Evolutionary conservation across 1,140 invertebrate genomes (phyloP), one percentile per base, ranked within the genome.

Genomic region (Thereuonema tuberculata): DNA sequence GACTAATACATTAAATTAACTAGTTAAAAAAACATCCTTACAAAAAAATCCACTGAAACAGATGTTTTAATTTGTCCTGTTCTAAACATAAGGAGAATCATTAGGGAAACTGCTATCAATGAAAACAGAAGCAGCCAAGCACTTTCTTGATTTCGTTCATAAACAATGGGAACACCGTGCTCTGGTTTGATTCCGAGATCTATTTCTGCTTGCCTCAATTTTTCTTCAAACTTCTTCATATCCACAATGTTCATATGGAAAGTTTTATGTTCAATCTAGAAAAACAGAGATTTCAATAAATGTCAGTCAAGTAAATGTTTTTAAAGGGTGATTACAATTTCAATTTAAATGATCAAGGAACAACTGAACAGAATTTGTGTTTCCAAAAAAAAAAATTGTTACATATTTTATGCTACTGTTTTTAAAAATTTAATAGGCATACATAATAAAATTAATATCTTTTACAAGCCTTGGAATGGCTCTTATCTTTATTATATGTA

Each of bases 241-340:
- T 91, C 84, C 1, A 83, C 83, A 15, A 93, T 82, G 68, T 86
- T 85, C 86, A 94, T 89, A 64, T 87, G 83, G 71, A 82, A 91
- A 9, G 74, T 78, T 60, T 77, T 78, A 65, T 82, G 78, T 28
- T 81, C 80, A 23, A 77, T 68, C 81, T 84, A 37, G n/a, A n/a
- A n/a, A n/a, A n/a, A n/a, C n/a, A n/a, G n/a, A n/a, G n/a, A n/a
- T n/a, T n/a, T n/a, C n/a, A n/a, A n/a, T n/a, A n/a, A n/a, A n/a
- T n/a, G n/a, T n/a, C n/a, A n/a, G n/a, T n/a, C n/a, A n/a, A n/a
- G n/a, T n/a, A n/a, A n/a, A n/a, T n/a, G n/a, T n/a, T n/a, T n/a
- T n/a, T n/a, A n/a, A n/a, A n/a, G n/a, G n/a, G n/a, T n/a, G n/a
- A n/a, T n/a, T n/a, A n/a, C n/a, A n/a, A n/a, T n/a, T n/a, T n/a